A percentile compares a stretch with the other conserved stretches of the same genome.
These are phyloP conservation scores for Pangasius djambal DNA, from an alignment of 2,797 vertebrate genomes.

Conservation along the genomic window DNA sequence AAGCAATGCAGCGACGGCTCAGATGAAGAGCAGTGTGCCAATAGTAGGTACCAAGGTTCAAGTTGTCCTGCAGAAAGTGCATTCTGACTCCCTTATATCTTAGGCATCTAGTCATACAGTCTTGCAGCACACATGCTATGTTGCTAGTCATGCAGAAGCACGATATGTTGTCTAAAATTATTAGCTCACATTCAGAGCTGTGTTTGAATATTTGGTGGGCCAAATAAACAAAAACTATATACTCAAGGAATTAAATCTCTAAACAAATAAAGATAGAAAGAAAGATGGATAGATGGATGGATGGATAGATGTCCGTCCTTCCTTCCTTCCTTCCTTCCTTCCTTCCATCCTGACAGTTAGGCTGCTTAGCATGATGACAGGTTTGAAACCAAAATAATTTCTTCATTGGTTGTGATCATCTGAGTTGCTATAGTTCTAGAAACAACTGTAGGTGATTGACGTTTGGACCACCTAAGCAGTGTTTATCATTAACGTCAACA, in stretches of 20 bases:
- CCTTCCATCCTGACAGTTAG: not conserved
- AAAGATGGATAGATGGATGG: too few relatives aligned
- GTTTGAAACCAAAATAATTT: not conserved
- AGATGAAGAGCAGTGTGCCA: conserved; percentile 81
- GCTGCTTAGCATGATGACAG: not conserved
- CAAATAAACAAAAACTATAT: not conserved
- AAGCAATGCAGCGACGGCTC: conserved; percentile 85
- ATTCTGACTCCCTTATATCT: not conserved
- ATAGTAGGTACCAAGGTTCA: conserved; percentile 75
- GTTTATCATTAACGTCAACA: not conserved
- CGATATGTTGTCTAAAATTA: not conserved
- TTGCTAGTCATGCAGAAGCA: not conserved
- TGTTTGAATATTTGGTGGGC: not conserved
- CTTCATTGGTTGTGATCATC: not conserved
- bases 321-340: too few relatives aligned
- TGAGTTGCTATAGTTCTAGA: not conserved
- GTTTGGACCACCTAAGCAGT: not conserved
- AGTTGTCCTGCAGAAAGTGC: not conserved
- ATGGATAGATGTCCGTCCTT: too few relatives aligned
- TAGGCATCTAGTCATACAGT: not conserved
- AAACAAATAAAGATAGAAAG: not conserved
- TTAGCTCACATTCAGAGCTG: too few relatives aligned
- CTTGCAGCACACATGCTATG: not conserved
- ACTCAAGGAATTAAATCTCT: not conserved
- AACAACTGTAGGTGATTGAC: not conserved